Evolutionary conservation across 2,888 invertebrate species (phyloP).

Genomic region (Leptopilina myrica): DNA sequence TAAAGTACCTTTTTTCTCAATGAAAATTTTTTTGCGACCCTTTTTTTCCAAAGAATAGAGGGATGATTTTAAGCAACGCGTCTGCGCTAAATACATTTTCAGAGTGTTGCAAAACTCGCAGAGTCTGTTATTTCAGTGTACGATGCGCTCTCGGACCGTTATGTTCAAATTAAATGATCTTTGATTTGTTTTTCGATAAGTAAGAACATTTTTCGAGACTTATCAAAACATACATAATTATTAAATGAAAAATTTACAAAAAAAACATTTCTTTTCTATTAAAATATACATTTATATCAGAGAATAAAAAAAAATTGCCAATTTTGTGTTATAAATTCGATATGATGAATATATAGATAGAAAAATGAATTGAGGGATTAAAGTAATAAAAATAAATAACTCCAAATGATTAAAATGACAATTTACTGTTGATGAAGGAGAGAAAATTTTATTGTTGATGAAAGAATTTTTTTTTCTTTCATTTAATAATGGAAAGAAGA

Average conservation of each 20-base stretch:
- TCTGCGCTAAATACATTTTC: conserved; percentile 62
- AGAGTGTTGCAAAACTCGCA: conserved; percentile 58
- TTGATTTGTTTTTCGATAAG: conserved; percentile 38
- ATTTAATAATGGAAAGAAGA: no score
- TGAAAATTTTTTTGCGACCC: conserved; percentile 19
- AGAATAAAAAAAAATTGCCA: no score
- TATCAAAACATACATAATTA: neutral
- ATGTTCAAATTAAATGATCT: conserved; percentile 55
- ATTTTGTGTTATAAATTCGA: no score
- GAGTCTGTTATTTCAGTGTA: conserved; percentile 62
- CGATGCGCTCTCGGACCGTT: conserved; percentile 66
- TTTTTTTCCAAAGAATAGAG: conserved; percentile 41
- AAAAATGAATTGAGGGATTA: no score
- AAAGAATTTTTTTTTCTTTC: no score
- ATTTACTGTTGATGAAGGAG: no score
- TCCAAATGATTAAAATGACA: no score
- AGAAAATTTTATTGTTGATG: no score
- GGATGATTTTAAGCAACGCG: conserved; percentile 59
- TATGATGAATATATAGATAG: no score
- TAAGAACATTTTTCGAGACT: neutral
- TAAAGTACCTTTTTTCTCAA: neutral
- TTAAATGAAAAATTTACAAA: neutral
- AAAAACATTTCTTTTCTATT: no score
- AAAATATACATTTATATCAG: no score
- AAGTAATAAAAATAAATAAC: no score